A percentile compares a stretch with the other conserved stretches of the same genome.
Conservation (phyloP, 2,797 vertebrate genomes). For the Moxostoma hubbsi region DNA sequence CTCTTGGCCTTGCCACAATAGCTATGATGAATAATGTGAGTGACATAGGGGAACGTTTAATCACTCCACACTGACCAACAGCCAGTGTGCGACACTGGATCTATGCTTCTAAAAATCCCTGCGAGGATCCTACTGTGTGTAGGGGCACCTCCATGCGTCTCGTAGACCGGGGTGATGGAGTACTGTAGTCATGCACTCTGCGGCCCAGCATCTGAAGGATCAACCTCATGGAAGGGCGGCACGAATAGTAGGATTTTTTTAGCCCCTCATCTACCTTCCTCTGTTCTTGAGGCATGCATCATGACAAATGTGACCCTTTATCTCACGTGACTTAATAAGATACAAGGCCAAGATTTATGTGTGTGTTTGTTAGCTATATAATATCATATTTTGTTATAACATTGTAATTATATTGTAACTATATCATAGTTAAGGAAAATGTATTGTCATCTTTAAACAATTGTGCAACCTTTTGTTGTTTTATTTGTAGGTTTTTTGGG, state of each 20-base stretch:
- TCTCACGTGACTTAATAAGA: background rate
- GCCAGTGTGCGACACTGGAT: background rate
- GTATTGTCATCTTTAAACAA: no score
- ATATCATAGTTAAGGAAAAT: no score
- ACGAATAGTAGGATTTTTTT: slow-evolving; percentile 44
- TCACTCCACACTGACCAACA: slow-evolving; percentile 40
- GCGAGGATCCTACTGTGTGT: slow-evolving; percentile 62
- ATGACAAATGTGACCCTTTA: slow-evolving; percentile 18
- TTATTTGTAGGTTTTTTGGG: no score
- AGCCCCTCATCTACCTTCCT: slow-evolving; percentile 10
- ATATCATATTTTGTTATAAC: no score
- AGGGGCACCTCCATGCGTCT: slow-evolving; percentile 72
- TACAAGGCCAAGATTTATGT: background rate
- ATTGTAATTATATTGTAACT: no score
- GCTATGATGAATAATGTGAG: slow-evolving; percentile 30
- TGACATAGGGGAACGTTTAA: slow-evolving; percentile 19
- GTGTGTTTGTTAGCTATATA: no score
- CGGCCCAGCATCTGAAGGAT: slow-evolving; percentile 68
- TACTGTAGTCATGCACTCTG: slow-evolving; percentile 66
- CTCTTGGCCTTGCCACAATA: background rate
- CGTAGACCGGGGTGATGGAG: slow-evolving; percentile 77
- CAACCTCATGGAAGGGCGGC: slow-evolving; percentile 55
- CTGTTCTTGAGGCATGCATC: background rate
- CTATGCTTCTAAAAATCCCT: slow-evolving; percentile 60
- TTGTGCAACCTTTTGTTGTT: no score